Evolutionary conservation across 2,797 vertebrate genomes (phyloP).

Genomic region (Eulemur albifrons): DNA sequence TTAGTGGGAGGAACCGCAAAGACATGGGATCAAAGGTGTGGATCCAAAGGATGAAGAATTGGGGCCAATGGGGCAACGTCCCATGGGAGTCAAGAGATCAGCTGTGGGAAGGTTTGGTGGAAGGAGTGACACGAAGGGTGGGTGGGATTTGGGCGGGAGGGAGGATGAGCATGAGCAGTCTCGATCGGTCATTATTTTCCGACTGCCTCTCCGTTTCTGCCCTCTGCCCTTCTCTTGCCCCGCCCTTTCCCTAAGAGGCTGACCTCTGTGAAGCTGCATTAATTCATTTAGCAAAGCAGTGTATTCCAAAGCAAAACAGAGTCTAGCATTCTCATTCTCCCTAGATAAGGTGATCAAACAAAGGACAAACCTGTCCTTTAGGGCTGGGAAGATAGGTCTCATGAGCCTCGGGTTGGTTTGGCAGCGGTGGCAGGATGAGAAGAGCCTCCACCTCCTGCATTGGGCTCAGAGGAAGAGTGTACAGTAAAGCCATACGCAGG

Average conservation of each 20-base stretch:
- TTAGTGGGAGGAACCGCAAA: not conserved
- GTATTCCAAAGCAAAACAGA: not conserved
- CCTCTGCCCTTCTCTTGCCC: not conserved
- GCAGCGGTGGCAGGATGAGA: not conserved
- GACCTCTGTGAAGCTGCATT: not conserved
- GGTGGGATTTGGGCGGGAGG: not conserved
- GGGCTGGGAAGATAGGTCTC: not conserved
- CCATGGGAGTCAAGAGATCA: not conserved
- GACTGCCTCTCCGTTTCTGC: not conserved
- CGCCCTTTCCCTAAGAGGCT: not conserved
- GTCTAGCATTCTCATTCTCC: not conserved
- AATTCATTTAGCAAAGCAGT: not conserved
- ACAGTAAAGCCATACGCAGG: not conserved
- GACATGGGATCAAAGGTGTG: not conserved
- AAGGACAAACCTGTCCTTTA: not conserved
- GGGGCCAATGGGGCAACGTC: not conserved
- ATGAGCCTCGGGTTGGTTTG: not conserved
- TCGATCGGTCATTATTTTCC: fast-evolving
- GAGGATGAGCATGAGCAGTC: not conserved
- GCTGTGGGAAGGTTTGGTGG: not conserved
- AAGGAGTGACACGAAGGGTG: not conserved
- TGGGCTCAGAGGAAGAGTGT: not conserved
- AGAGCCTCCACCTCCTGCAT: no score
- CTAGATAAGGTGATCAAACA: not conserved
- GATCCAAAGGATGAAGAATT: not conserved